Base-by-base conservation (phyloP, 2,888 invertebrate genomes). In the Marronus borbonicus region DNA sequence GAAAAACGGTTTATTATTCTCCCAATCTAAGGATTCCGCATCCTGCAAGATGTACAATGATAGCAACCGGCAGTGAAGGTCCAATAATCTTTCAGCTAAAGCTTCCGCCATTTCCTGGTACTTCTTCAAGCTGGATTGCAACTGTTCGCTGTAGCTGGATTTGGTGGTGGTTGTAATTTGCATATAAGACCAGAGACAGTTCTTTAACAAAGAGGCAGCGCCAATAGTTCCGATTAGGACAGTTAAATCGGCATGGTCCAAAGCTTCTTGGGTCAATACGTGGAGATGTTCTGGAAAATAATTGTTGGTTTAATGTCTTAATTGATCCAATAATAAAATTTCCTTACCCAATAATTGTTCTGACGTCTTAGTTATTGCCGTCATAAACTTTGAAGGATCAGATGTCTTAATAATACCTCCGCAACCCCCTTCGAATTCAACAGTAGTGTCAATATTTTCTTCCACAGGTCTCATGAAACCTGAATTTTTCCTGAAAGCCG, bases 71-170 rank as follows among this genome's bases (percentile, higher is more conserved):
- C 93, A 94, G 86, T 96, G 96, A 1, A 96, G 89, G 87, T 96
- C 96, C 8, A 96, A 87, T 0, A 96, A 91, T 76, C 96, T 90
- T 86, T 96, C 96, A 0, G 94, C 96, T 12, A 96, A 90, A 0
- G 96, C 96, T 87, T 96, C 96, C 0, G 94, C 92, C 94, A 96
- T 95, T 83, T 95, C 95, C 2, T 94, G 92, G 85, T 94, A 96
- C 80, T 93, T 92, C 86, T 95, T 95, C 85, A 94, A 93, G 75
- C 92, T 93, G 79, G 85, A 86, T 75, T 89, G 89, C 31, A 92
- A 82, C 14, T 84, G 80, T 36, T 85, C 84, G 7, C 81, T 80
- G 39, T 83, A 78, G 58, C 79, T 81, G 3, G 81, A 81, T 70
- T 85, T 85, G 1, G 79, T 80, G 8, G 83, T 83, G 28, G 81